phyloP scores from a whole-genome alignment of 1,140 invertebrate species.

The Pararge aegeria region DNA sequence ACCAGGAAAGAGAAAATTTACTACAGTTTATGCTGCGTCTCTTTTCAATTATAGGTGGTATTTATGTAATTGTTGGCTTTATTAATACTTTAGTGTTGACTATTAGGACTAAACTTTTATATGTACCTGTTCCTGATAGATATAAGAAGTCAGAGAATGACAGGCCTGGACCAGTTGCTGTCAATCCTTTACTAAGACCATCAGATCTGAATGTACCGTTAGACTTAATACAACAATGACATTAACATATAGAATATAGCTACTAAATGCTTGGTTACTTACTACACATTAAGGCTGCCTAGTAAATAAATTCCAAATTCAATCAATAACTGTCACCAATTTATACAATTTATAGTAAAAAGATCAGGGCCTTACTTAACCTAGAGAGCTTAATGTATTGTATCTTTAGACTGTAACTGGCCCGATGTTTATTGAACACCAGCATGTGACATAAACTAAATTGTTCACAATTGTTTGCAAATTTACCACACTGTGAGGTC shows the following conservation, averaged over 20 bases:
- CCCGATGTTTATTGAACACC: no score
- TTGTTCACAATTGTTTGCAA: no score
- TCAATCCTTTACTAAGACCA: conserved; percentile 51
- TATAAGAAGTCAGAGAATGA: conserved; percentile 26
- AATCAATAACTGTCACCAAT: no score
- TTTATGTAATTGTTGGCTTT: conserved; percentile 91
- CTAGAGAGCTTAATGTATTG: no score
- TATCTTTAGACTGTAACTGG: no score
- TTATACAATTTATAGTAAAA: no score
- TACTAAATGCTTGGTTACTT: no score
- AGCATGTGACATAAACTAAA: no score
- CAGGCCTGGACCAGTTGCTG: conserved; percentile 21
- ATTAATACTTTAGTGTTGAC: conserved; percentile 57
- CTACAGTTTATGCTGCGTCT: conserved; percentile 91
- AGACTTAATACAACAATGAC: conserved; percentile 63
- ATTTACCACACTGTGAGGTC: no score
- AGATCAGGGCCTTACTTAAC: no score
- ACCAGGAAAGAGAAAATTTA: conserved; percentile 89
- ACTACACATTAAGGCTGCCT: no score
- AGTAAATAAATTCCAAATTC: no score
- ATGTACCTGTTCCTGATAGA: conserved; percentile 26
- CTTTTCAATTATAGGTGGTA: conserved; percentile 94
- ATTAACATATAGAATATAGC: conserved; percentile 5
- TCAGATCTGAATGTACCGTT: conserved; percentile 55
- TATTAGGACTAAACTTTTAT: conserved; percentile 41